A percentile compares a stretch with the other conserved stretches of the same genome.
Evolutionary conservation across 1,140 invertebrate species (phyloP).

Genomic region (Thaumatotibia leucotreta): DNA sequence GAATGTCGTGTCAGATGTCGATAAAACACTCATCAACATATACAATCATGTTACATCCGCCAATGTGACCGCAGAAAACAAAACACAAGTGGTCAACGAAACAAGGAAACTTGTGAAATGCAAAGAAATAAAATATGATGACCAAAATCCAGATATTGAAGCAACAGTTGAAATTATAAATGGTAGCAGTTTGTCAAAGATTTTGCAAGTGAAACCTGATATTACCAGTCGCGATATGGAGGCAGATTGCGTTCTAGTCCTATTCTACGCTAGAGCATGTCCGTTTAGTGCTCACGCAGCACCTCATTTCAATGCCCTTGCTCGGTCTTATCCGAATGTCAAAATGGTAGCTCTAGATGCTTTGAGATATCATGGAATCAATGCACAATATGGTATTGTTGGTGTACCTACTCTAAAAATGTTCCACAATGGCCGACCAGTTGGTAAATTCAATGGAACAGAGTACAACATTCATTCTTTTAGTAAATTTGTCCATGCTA

Average conservation of each 20-base stretch:
- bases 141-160: slow-evolving; percentile 43
- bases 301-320: slow-evolving; percentile 92
- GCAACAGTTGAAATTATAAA: slow-evolving; percentile 68
- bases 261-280: slow-evolving; percentile 94
- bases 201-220: slow-evolving; percentile 62
- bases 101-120: slow-evolving; percentile 69
- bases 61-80: slow-evolving; percentile 57
- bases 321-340: slow-evolving; percentile 90
- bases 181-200: slow-evolving; percentile 53
- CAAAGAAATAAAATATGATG: slow-evolving; percentile 59
- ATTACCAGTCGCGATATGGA: slow-evolving; percentile 61
- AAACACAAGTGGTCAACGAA: slow-evolving; percentile 50
- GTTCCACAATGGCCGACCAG: slow-evolving; percentile 93
- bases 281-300: slow-evolving; percentile 93
- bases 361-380: slow-evolving; percentile 89
- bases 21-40: slow-evolving; percentile 59
- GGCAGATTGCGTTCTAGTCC: slow-evolving; percentile 85
- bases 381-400: slow-evolving; percentile 95
- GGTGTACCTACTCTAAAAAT: slow-evolving; percentile 94
- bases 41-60: slow-evolving; percentile 62
- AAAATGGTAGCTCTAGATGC: slow-evolving; percentile 95
- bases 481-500: slow-evolving; percentile 87
- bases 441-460: slow-evolving; percentile 91
- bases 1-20: slow-evolving; percentile 61
- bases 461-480: slow-evolving; percentile 89